Percentiles rank a stretch among this genome's conserved stretches.
Conservation (phyloP, 2,113 vertebrate genomes). For the Leucosticte australis region DNA sequence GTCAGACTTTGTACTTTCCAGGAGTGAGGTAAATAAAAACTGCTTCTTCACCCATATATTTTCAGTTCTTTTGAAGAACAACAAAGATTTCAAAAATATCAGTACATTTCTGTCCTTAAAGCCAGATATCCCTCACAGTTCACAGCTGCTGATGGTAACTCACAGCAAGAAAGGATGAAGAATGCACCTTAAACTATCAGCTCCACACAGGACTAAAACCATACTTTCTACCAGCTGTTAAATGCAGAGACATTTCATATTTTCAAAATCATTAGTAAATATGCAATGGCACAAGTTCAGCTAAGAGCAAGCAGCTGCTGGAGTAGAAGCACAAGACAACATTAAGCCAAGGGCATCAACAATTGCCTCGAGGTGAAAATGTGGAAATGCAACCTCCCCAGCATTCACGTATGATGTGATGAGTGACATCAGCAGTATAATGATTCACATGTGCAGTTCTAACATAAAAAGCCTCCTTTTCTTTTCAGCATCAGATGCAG, state of each 20-base stretch:
- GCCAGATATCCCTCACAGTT: not conserved
- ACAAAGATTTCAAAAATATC: not conserved
- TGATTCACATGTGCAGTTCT: not conserved
- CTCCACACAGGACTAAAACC: not conserved
- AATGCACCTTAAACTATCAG: not conserved
- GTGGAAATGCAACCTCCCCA: not conserved
- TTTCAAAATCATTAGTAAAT: not conserved
- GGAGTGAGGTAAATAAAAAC: not conserved
- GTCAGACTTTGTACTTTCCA: not conserved
- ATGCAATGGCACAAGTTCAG: not conserved
- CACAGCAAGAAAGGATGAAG: not conserved
- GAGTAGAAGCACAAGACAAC: not conserved
- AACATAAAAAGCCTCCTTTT: not conserved
- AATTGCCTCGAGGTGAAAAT: not conserved
- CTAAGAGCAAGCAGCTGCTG: not conserved
- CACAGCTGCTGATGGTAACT: not conserved
- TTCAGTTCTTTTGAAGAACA: not conserved
- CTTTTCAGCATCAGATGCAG: not conserved
- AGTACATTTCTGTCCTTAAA: not conserved
- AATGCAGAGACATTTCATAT: not conserved
- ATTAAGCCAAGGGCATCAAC: not conserved
- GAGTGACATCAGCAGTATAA: not conserved
- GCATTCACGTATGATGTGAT: accelerated
- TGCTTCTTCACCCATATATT: not conserved
- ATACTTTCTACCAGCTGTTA: not conserved